Conservation (phyloP, 2,113 vertebrate species). For the Thunnus maccoyii region DNA sequence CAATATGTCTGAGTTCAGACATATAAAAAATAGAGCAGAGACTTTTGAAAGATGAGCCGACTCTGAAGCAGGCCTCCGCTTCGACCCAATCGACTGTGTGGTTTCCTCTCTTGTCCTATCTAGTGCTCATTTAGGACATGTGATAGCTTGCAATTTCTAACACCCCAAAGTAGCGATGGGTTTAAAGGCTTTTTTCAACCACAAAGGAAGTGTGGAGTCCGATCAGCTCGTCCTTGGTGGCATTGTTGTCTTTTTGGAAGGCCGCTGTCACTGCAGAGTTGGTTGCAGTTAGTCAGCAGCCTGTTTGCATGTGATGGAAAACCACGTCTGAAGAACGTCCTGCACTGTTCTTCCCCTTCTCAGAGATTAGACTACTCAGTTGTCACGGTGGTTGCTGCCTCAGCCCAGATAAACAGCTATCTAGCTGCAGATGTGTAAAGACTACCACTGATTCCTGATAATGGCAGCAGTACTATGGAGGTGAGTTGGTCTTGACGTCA, state of each 20-base stretch:
- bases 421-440: conserved; percentile 37
- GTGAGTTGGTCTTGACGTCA: conserved; percentile 34
- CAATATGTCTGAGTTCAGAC: neutral
- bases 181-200: conserved; percentile 46
- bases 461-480: conserved; percentile 29
- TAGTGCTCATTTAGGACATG: conserved; percentile 3
- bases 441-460: conserved; percentile 62
- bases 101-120: conserved; percentile 53
- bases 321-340: conserved; percentile 47
- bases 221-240: conserved; percentile 36
- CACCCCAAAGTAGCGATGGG: conserved; percentile 17
- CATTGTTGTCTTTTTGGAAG: conserved; percentile 30
- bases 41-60: conserved; percentile 7
- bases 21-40: neutral
- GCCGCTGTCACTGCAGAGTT: conserved; percentile 30
- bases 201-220: conserved; percentile 56
- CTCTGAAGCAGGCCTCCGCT: conserved; percentile 16
- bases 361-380: conserved; percentile 67
- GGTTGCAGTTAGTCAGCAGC: conserved; percentile 43
- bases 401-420: conserved; percentile 71
- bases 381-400: conserved; percentile 65
- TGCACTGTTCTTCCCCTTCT: conserved; percentile 52
- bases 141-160: conserved; percentile 47
- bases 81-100: conserved; percentile 40
- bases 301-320: conserved; percentile 54